Evolutionary conservation across 2,113 vertebrate genomes (phyloP).

Genomic region (Enhydra lutris): DNA sequence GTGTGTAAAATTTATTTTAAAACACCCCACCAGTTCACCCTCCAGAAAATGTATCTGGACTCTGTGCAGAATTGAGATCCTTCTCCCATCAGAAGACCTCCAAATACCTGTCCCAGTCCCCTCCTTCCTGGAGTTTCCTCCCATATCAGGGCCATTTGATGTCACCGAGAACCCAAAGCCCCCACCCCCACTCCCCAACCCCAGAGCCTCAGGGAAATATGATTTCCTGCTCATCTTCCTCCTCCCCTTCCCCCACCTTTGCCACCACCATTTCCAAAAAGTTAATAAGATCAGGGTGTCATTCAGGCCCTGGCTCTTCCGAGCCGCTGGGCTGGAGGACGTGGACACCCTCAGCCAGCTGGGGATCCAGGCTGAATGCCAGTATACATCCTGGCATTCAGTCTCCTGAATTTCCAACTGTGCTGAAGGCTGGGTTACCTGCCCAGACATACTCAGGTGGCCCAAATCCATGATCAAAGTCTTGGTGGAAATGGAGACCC

Average conservation of each 20-base stretch:
- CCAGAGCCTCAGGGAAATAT: neutral
- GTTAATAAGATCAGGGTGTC: fast-evolving
- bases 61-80: neutral
- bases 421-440: neutral
- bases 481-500: neutral
- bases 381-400: neutral
- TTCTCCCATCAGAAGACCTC: neutral
- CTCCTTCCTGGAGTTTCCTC: neutral
- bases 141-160: neutral
- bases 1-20: neutral
- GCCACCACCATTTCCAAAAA: neutral
- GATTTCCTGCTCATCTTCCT: neutral
- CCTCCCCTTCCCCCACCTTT: no score
- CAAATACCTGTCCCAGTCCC: fast-evolving
- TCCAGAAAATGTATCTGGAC: neutral
- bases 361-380: neutral
- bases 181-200: neutral
- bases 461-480: neutral
- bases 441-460: no score
- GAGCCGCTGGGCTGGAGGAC: fast-evolving
- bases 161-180: conserved; percentile 1
- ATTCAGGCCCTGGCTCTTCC: neutral
- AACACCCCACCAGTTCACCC: neutral
- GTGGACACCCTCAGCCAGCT: neutral
- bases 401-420: neutral